A percentile compares a stretch with the other conserved stretches of the same genome.
Conservation (phyloP, 2,888 invertebrate species). For the Lycocerus yunnanus region DNA sequence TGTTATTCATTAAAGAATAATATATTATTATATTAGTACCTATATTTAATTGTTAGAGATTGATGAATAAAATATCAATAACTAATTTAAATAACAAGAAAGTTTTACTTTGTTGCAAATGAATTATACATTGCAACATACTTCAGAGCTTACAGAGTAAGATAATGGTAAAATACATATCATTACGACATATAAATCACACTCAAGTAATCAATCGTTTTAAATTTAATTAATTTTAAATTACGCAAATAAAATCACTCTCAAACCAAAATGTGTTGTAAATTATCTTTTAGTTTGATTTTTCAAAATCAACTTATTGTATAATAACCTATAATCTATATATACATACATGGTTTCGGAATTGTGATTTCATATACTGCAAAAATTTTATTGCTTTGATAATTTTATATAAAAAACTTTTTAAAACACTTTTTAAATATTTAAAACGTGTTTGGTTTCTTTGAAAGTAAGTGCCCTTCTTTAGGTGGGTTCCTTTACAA, state of each 20-base stretch:
- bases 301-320: too few relatives aligned
- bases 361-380: too few relatives aligned
- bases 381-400: too few relatives aligned
- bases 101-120: neutral
- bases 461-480: too few relatives aligned
- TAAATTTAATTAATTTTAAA: neutral
- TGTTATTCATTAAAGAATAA: too few relatives aligned
- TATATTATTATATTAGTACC: neutral
- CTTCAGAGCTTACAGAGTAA: neutral
- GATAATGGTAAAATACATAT: neutral
- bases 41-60: neutral
- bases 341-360: too few relatives aligned
- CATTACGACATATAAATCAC: neutral
- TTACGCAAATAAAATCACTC: neutral
- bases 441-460: too few relatives aligned
- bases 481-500: too few relatives aligned
- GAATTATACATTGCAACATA: neutral
- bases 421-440: too few relatives aligned
- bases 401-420: too few relatives aligned
- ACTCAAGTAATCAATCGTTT: neutral
- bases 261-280: neutral
- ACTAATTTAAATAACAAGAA: neutral
- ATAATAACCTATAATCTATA: too few relatives aligned
- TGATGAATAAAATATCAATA: neutral
- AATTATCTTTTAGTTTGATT: neutral